Percentiles rank a stretch among this genome's conserved stretches.
phyloP scores from a whole-genome alignment of 37 sponge, comb jelly and placozoan genomes.

The Beroe forskalii region DNA sequence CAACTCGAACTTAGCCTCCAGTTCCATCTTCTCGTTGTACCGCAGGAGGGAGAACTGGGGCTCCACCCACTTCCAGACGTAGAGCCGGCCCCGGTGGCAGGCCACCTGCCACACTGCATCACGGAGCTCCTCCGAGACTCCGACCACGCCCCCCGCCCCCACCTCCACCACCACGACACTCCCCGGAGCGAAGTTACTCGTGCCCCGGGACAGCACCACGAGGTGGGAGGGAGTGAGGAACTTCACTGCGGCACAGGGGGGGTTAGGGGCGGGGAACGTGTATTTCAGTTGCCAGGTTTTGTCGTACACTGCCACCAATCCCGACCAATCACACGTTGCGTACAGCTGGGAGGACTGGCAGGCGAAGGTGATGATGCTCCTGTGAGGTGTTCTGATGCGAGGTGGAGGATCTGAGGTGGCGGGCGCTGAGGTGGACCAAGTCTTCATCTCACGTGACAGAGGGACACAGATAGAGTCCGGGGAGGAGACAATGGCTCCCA shows the following conservation, averaged over 20 bases:
- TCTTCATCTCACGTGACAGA: slow-evolving; percentile 26
- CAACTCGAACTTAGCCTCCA: neutral
- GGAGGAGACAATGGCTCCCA: slow-evolving; percentile 8
- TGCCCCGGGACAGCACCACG: neutral
- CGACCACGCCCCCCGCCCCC: neutral
- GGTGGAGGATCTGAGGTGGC: too few relatives aligned
- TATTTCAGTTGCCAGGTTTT: neutral
- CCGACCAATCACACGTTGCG: slow-evolving; percentile 32
- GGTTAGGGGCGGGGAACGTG: neutral
- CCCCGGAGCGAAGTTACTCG: neutral
- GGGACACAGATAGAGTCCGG: slow-evolving; percentile 4
- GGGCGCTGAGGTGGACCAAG: neutral
- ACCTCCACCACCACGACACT: neutral
- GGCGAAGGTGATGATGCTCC: slow-evolving; percentile 40
- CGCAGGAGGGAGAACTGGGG: slow-evolving; percentile 1
- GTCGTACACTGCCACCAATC: slow-evolving; percentile 25
- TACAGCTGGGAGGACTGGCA: neutral
- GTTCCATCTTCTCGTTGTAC: neutral
- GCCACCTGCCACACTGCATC: slow-evolving; percentile 7
- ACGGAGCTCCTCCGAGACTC: neutral
- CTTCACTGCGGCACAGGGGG: neutral
- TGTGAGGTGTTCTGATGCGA: slow-evolving; percentile 4
- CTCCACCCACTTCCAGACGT: slow-evolving; percentile 47
- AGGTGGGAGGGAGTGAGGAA: neutral
- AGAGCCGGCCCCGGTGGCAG: neutral